phyloP scores from a whole-genome alignment of 92 coral and sea anemone genomes.

The Zoanthus gigantus region DNA sequence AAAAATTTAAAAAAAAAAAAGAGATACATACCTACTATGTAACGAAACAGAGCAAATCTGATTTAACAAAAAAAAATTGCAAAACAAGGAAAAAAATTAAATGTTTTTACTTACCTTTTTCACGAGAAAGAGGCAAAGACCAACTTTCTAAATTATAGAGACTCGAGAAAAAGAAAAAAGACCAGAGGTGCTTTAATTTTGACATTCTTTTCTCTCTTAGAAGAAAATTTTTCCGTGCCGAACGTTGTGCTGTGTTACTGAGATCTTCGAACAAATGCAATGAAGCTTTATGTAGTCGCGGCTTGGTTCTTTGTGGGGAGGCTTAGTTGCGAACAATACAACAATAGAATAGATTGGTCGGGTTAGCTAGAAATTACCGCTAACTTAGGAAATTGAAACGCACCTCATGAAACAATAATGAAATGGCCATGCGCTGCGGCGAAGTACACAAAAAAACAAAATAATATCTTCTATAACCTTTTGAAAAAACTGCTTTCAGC shows the following conservation, averaged over 20 bases:
- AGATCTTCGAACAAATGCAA: constrained; percentile 4
- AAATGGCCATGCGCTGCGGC: background rate
- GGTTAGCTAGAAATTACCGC: background rate
- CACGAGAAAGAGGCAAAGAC: constrained; percentile 21
- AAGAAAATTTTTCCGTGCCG: background rate
- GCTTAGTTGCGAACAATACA: constrained; percentile 4
- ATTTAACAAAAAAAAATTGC: background rate
- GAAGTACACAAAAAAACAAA: background rate
- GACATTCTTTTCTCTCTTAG: background rate
- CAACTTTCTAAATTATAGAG: constrained; percentile 15
- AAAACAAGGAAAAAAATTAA: background rate
- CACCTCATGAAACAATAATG: constrained; percentile 38
- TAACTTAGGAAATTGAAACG: constrained; percentile 14
- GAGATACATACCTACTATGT: background rate
- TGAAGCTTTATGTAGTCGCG: constrained; percentile 24
- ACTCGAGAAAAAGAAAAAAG: background rate
- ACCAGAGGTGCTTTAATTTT: background rate
- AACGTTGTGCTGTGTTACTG: background rate
- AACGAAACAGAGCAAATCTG: background rate
- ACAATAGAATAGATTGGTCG: constrained; percentile 39
- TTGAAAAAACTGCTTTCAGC: background rate
- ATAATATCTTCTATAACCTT: background rate
- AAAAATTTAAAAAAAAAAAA: too few species aligned
- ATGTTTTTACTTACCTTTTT: constrained; percentile 21
- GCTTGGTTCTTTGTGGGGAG: constrained; percentile 19